These are phyloP conservation scores for Drosophila mayaguana DNA, from an alignment of 2,888 invertebrate genomes.

Conservation along the genomic window DNA sequence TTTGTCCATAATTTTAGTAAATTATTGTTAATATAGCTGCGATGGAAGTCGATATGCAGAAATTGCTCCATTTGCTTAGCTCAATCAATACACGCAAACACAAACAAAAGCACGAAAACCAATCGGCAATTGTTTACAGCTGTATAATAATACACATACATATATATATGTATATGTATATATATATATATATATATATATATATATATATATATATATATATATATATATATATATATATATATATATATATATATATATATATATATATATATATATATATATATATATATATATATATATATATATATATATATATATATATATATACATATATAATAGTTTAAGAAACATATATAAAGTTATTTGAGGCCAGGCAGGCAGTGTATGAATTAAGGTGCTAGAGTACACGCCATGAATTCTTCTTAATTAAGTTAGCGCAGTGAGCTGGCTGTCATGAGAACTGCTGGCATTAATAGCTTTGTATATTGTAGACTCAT, in stretches of 20 bases:
- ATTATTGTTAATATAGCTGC: conserved; percentile 46
- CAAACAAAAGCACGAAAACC: background rate
- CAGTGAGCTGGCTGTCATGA: background rate
- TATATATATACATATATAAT: background rate
- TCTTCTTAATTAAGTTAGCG: background rate
- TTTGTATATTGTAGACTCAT: background rate
- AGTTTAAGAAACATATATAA: background rate
- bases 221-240: background rate
- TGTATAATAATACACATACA: background rate
- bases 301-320: background rate
- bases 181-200: no score
- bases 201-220: background rate
- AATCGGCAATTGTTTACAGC: conserved; percentile 8
- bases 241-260: background rate
- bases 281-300: background rate
- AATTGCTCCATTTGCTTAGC: conserved; percentile 15
- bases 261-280: background rate
- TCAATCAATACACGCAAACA: conserved; percentile 21
- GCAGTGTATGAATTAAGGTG: background rate
- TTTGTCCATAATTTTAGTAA: conserved; percentile 52
- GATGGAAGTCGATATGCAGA: background rate
- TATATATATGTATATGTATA: background rate
- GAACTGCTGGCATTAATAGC: no score
- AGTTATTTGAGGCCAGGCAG: background rate
- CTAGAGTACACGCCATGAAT: background rate